Evolutionary conservation across 2,797 vertebrate genomes (phyloP).

Genomic region (Jordanella pulchra): DNA sequence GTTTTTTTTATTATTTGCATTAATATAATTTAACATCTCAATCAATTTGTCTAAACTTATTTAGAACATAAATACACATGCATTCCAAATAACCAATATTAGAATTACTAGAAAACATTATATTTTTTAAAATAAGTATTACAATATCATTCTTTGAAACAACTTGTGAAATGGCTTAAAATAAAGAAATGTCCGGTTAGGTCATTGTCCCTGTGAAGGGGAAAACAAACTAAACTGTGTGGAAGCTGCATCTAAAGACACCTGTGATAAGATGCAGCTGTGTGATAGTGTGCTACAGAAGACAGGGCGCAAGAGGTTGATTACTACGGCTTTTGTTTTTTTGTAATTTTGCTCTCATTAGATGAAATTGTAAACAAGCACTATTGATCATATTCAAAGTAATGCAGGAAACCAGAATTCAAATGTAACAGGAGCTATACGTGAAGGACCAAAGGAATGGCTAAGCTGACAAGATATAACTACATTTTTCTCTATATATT

Average conservation of each 20-base stretch:
- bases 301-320: neutral
- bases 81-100: slow-evolving; percentile 15
- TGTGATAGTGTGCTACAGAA: neutral
- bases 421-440: slow-evolving; percentile 23
- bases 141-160: neutral
- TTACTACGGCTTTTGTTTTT: neutral
- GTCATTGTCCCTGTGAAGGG: neutral
- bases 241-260: neutral
- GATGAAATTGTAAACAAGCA: neutral
- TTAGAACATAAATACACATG: slow-evolving; percentile 27
- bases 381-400: neutral
- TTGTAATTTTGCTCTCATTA: neutral
- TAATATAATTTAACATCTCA: neutral
- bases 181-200: no score
- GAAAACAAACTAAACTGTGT: neutral
- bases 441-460: slow-evolving; percentile 2
- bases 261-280: neutral
- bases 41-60: slow-evolving; percentile 15
- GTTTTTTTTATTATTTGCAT: neutral
- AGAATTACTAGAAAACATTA: neutral
- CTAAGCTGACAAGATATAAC: neutral
- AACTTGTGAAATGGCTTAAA: neutral
- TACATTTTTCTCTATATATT: neutral
- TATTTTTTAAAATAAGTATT: neutral
- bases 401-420: slow-evolving; percentile 13